Evolutionary conservation across 2,797 vertebrate species (phyloP).

Genomic region (Clarias platycephalus): DNA sequence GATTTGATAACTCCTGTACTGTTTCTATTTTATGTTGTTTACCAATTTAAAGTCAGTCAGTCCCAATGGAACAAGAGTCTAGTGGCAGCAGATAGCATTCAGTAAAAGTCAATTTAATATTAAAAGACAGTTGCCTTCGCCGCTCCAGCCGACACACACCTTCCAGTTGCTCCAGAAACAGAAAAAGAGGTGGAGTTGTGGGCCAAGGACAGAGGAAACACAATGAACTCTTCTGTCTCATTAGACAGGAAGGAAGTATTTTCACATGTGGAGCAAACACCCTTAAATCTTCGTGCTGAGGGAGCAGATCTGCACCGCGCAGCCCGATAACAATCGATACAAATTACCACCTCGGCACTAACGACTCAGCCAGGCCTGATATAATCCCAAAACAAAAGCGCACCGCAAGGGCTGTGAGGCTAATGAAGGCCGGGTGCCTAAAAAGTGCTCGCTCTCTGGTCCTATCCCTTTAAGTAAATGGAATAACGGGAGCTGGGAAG

Average conservation of each 20-base stretch:
- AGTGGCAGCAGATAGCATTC: neutral
- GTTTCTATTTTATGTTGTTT: conserved; percentile 63
- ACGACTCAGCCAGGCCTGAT: conserved; percentile 36
- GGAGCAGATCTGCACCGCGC: conserved; percentile 26
- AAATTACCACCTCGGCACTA: conserved; percentile 34
- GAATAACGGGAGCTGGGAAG: conserved; percentile 2
- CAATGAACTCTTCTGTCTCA: conserved; percentile 63
- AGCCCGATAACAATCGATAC: conserved; percentile 52
- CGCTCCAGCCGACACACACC: neutral
- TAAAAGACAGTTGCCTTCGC: neutral
- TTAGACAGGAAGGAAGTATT: conserved; percentile 64
- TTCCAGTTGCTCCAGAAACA: conserved; percentile 53
- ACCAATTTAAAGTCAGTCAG: conserved; percentile 51
- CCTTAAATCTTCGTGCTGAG: conserved; percentile 63
- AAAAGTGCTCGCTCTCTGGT: neutral
- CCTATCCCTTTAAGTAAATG: conserved; percentile 3
- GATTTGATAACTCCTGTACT: conserved; percentile 43
- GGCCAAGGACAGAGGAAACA: conserved; percentile 52
- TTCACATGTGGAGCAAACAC: conserved; percentile 57
- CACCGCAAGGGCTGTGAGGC: neutral
- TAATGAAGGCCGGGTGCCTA: conserved; percentile 33
- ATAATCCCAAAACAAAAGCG: conserved; percentile 47
- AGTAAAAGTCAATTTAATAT: neutral
- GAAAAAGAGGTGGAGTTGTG: conserved; percentile 34
- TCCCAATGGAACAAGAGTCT: neutral